Conservation (phyloP, 2,797 vertebrate genomes). For the Pelodytes ibericus region DNA sequence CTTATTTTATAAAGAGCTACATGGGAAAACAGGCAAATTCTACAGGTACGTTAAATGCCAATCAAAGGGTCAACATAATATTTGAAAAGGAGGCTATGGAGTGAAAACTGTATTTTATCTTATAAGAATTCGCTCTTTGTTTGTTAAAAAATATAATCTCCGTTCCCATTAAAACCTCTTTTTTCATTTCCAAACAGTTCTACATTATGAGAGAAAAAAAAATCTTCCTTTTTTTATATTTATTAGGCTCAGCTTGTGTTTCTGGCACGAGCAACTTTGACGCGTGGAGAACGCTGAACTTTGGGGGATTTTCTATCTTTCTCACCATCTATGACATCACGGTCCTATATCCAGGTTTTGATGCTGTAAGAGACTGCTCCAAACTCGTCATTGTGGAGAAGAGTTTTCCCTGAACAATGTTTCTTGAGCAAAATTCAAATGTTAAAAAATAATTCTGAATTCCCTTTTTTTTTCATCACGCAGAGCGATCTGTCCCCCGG, state of each 20-base stretch:
- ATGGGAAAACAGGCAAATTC: not conserved
- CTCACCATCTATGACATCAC: not conserved
- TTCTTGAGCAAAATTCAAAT: not conserved
- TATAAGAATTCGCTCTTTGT: too few relatives aligned
- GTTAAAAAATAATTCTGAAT: not conserved
- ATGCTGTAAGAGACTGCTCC: not conserved
- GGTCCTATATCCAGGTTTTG: constrained; percentile 2
- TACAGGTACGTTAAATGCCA: too few relatives aligned
- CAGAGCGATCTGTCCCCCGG: not conserved
- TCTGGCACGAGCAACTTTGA: not conserved
- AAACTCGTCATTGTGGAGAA: not conserved
- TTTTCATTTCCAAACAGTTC: too few relatives aligned
- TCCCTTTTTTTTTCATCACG: not conserved
- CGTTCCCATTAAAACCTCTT: too few relatives aligned
- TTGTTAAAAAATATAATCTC: too few relatives aligned
- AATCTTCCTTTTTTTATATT: too few relatives aligned
- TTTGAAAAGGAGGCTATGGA: too few relatives aligned
- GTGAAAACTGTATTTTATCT: too few relatives aligned
- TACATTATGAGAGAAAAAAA: too few relatives aligned
- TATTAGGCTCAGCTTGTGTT: not conserved
- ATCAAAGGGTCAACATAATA: too few relatives aligned
- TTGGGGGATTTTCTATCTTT: not conserved
- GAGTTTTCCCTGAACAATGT: not conserved
- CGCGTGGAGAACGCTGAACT: not conserved
- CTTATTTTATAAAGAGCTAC: constrained; percentile 22